Conservation (phyloP, 2,888 invertebrate genomes). For the Epinotia bilunana region DNA sequence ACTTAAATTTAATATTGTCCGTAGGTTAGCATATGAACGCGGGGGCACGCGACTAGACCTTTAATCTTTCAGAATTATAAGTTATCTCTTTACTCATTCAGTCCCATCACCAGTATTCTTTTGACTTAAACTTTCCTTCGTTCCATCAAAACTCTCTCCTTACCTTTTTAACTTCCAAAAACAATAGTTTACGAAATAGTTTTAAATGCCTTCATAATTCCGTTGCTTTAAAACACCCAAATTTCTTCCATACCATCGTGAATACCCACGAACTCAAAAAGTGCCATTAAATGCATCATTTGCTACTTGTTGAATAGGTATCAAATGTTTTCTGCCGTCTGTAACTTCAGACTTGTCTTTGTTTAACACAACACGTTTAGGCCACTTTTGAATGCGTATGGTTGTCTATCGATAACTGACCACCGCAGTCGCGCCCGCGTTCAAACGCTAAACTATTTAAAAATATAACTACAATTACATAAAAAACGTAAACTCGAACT, state of each 20-base stretch:
- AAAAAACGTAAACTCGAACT: constrained; percentile 28
- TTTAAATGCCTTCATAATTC: neutral
- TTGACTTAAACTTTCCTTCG: neutral
- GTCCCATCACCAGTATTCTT: constrained; percentile 11
- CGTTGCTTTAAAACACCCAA: neutral
- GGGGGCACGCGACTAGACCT: constrained; percentile 6
- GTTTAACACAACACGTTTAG: neutral
- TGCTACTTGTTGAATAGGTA: too few species aligned
- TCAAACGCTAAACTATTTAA: constrained; percentile 36
- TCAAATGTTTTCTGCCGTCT: too few species aligned
- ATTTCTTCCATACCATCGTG: neutral
- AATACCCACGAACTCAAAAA: neutral
- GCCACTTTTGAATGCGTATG: constrained; percentile 2
- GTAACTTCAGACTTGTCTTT: neutral
- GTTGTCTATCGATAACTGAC: neutral
- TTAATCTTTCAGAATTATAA: neutral
- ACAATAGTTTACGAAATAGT: neutral
- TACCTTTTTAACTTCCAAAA: too few species aligned
- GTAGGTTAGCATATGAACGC: constrained; percentile 32
- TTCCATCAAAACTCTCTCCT: neutral
- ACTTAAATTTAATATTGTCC: constrained; percentile 45
- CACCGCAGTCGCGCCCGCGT: constrained; percentile 25
- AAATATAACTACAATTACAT: constrained; percentile 43
- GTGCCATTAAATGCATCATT: neutral
- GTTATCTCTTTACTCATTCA: neutral